A percentile compares a stretch with the other conserved stretches of the same genome.
Evolutionary conservation across 1,140 invertebrate genomes (phyloP).

Genomic region (Aphidius ervi): DNA sequence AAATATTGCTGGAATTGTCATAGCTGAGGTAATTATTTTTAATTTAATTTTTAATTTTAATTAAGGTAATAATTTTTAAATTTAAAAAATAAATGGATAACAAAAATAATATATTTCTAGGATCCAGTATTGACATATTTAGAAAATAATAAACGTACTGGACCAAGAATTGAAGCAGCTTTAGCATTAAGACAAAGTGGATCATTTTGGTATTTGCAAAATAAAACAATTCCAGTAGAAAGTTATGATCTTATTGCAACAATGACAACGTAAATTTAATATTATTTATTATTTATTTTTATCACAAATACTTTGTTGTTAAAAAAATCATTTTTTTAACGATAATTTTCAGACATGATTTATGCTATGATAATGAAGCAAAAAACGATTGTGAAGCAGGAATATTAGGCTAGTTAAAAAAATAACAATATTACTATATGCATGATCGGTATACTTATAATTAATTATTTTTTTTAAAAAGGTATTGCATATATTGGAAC

Average conservation of each 20-base stretch:
- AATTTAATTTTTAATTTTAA: too few species aligned
- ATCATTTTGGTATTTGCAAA: constrained; percentile 16
- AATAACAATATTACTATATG: not conserved
- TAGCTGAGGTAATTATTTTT: constrained; percentile 23
- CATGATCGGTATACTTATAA: too few species aligned
- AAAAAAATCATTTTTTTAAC: not conserved
- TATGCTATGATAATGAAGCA: not conserved
- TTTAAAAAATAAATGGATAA: not conserved
- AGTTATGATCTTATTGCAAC: constrained; percentile 25
- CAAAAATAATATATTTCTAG: constrained; percentile 12
- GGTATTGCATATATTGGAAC: too few species aligned
- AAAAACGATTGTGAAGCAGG: not conserved
- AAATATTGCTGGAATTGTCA: constrained; percentile 30
- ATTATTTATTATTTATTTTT: not conserved
- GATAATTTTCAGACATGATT: not conserved
- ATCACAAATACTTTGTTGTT: not conserved
- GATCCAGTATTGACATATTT: constrained; percentile 21
- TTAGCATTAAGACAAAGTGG: constrained; percentile 5
- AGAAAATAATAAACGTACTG: constrained; percentile 12
- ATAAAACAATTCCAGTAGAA: constrained; percentile 11
- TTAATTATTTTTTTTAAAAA: too few species aligned
- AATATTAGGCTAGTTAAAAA: constrained; percentile 3
- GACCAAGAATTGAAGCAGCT: not conserved
- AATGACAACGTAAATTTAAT: constrained; percentile 25
- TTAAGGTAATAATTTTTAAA: constrained; percentile 4